phyloP scores from a whole-genome alignment of 2,113 vertebrate species.

The Vombatus ursinus region DNA sequence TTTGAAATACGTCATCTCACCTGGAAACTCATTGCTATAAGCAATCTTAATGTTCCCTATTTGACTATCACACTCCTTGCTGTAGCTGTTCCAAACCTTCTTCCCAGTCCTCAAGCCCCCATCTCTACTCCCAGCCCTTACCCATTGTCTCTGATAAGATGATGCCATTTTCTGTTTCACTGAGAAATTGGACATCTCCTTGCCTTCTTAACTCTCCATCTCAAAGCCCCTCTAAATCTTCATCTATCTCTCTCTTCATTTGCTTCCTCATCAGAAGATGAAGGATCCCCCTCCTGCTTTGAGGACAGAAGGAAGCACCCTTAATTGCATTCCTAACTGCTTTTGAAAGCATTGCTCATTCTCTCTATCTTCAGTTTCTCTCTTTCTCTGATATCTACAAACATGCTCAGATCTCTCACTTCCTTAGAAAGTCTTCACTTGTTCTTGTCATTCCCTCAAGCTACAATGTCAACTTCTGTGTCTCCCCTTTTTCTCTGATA shows the following conservation, averaged over 20 bases:
- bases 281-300: background rate
- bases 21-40: background rate
- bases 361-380: background rate
- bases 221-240: background rate
- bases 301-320: background rate
- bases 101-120: background rate
- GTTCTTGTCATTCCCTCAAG: background rate
- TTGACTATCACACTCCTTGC: background rate
- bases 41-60: background rate
- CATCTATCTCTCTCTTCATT: background rate
- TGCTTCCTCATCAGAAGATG: background rate
- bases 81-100: background rate
- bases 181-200: background rate
- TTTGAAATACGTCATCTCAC: background rate
- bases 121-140: background rate
- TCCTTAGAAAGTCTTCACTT: background rate
- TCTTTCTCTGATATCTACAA: background rate
- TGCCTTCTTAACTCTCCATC: background rate
- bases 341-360: background rate
- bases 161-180: background rate
- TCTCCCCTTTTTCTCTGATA: background rate
- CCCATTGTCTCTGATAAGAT: background rate
- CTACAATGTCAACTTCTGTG: background rate
- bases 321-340: background rate
- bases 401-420: background rate